A percentile compares a stretch with the other conserved stretches of the same genome.
phyloP scores from a whole-genome alignment of 2,113 vertebrate genomes.

The Apus apus region DNA sequence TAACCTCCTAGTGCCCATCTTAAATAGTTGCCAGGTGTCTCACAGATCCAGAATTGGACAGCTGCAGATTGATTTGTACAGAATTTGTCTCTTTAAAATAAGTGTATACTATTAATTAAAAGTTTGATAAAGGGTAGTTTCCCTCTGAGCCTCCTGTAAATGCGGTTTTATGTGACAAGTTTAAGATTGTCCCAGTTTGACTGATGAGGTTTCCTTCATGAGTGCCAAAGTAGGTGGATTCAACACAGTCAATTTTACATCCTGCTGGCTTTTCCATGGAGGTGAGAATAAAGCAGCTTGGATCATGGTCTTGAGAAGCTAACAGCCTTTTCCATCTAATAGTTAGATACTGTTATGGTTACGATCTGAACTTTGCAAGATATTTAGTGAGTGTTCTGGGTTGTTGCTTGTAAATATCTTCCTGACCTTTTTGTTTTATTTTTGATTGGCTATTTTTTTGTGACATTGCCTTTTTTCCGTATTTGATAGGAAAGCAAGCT shows the following conservation, averaged over 20 bases:
- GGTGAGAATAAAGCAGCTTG: slow-evolving; percentile 31
- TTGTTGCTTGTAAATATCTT: not conserved
- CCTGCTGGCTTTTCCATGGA: slow-evolving; percentile 18
- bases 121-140: not conserved
- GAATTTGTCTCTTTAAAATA: not conserved
- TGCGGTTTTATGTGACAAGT: not conserved
- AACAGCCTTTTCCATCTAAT: not conserved
- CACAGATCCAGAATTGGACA: not conserved
- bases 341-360: slow-evolving; percentile 24
- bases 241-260: not conserved
- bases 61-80: not conserved
- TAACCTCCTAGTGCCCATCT: not conserved
- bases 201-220: not conserved
- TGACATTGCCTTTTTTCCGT: fast-evolving
- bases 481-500: not conserved
- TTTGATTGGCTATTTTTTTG: not conserved
- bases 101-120: not conserved
- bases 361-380: not conserved
- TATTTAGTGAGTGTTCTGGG: not conserved
- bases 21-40: not conserved
- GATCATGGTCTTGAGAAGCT: not conserved
- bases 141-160: not conserved
- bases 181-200: not conserved
- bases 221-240: not conserved
- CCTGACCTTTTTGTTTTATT: not conserved